phyloP scores from a whole-genome alignment of 2,797 vertebrate species.

The Schizopygopsis malacanthus region DNA sequence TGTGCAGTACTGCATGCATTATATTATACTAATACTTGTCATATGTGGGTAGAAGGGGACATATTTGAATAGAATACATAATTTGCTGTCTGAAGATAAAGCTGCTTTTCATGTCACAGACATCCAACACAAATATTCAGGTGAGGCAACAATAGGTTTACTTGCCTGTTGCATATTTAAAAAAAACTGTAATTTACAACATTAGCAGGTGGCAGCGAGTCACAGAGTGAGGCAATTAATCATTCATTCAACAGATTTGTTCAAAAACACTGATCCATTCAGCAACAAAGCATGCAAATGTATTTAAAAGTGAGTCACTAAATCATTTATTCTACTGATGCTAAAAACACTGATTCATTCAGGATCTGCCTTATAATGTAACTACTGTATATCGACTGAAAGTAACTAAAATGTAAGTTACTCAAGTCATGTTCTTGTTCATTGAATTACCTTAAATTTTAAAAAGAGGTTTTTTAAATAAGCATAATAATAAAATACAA shows the following conservation, averaged over 20 bases:
- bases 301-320: not conserved
- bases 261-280: not conserved
- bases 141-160: not conserved
- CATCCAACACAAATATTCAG: not conserved
- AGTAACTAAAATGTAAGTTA: not conserved
- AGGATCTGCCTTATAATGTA: not conserved
- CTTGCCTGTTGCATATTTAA: not conserved
- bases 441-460: no score
- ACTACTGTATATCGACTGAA: no score
- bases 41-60: no score
- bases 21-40: no score
- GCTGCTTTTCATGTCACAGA: not conserved
- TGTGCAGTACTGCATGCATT: no score
- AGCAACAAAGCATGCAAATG: not conserved
- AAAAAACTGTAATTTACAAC: not conserved
- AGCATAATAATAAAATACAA: not conserved
- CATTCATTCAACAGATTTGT: not conserved
- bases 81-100: not conserved
- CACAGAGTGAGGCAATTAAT: not conserved
- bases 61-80: not conserved
- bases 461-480: no score
- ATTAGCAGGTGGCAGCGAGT: not conserved
- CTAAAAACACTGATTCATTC: not conserved
- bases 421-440: no score
- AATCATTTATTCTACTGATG: not conserved